Base-by-base conservation (phyloP, 1,140 invertebrate genomes). In the Manduca sexta region DNA sequence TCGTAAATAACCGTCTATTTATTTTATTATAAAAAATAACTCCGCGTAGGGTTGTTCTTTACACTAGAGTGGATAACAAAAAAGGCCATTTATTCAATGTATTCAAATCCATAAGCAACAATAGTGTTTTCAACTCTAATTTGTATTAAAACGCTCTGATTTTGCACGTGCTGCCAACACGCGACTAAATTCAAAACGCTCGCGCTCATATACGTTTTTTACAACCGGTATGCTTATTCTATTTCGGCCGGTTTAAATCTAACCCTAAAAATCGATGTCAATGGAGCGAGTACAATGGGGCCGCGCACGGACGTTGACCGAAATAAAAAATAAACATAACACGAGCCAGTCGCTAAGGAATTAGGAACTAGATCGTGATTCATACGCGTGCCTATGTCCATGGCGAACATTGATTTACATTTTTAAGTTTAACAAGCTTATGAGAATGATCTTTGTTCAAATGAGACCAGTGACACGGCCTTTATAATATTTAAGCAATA, bases 181-280 rank as follows among this genome's bases (percentile, higher is more conserved):
- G 17, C 34, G 15, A 41, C 42, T 12, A 42, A 49, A 41, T 35
- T 42, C 18, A 21, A 48, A 39, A 40, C 41, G 33, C 11, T 21
- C 21, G 14, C 12, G 14, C 31, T 11, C 14, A 3, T 3, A 43
- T 33, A 41, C 35, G n/a, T 21, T n/a, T 38, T 29, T 45, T 18
- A 10, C 18, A 35, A 26, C 14, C 8, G 16, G 11, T 10, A 21
- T 8, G 29, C 39, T 30, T 47, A 10, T 41, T 49, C 39, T 59
- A 60, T 58, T 52, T 52, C 15, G 38, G 53, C 45, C 45, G 47
- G 49, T 49, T 68, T 54, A 64, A 64, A 56, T 62, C 49, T 73
- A 78, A 74, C 70, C 72, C 74, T 64, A 71, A 60, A 58, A 52
- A 75, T 72, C 52, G 65, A 71, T 79, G 69, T 80, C 72, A 80